Base-by-base conservation (phyloP, 2,797 vertebrate species). In the Echeneis naucrates region DNA sequence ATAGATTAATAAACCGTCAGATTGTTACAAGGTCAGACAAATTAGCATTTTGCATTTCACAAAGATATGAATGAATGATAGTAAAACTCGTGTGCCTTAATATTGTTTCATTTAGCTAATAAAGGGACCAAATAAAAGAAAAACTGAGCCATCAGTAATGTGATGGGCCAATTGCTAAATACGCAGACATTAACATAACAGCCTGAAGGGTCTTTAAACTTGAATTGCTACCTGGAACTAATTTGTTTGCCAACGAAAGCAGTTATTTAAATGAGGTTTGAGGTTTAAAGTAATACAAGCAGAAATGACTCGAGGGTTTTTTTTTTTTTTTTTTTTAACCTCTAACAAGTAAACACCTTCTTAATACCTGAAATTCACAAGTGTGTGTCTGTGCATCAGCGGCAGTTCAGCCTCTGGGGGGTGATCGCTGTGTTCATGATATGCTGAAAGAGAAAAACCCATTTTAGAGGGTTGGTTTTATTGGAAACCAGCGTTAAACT, bases 231-330 rank as follows among this genome's bases (percentile, higher is more conserved):
- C 61, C 37, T 50, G 23, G 5, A 53, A 59, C 38, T 66, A 26
- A 52, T 53, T 60, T 70, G 62, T 72, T 81, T 75, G 24, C 40
- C 33, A 14, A 35, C 14, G 16, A n/a, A 23, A 33, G 65, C 60
- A n/a, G 72, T 66, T 66, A 79, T 72, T 74, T 4, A 78, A 81
- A 89, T 42, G 32, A 64, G 54, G 5, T 12, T 38, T 3, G 5
- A 44, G 30, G 23, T 12, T 38, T 3, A 4, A 44, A 24, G 23
- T n/a, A 23, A 61, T 1, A 42, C 1, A n/a, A 37, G 48, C 14
- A 21, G 11, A 54, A 45, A 61, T 2, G 2, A 48, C 81, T 5
- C 1, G 23, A 57, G 62, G 72, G 42, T 10, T 14, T 53, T 19
- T 63, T 58, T 64, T n/a, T n/a, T n/a, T n/a, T 10, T 14, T 53